Base-by-base conservation (phyloP, 2,888 invertebrate genomes). In the Lithophane leautieri region DNA sequence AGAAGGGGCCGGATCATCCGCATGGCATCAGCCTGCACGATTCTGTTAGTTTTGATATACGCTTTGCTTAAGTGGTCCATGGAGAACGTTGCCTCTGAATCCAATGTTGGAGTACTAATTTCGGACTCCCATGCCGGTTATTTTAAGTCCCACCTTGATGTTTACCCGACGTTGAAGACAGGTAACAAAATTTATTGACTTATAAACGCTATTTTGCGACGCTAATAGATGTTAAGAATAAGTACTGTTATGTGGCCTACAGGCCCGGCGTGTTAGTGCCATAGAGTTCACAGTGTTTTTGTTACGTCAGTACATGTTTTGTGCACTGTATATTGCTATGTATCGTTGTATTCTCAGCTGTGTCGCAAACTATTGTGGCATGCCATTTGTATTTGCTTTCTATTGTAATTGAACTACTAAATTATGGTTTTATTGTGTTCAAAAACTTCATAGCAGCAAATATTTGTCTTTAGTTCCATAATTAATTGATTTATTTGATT, bases 21-120 rank as follows among this genome's bases (percentile, higher is more conserved):
- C 83, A 93, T 97, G 85, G 92, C 92, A 19, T 92, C 96, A 70
- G 95, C 96, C 71, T 94, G 97, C 86, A 92, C 96, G 83, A 93
- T 97, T 82, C 93, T 97, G 81, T 84, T 97, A 86, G 93, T 97
- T 85, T 91, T 98, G 75, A 91, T 98, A 73, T 98, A 97, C 92
- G 95, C 97, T 86, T 92, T 98, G 78, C 96, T 97, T 84, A 97
- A 96, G 82, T 97, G 97, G 96, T 96, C 97, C 60, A 95, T 93
- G 87, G 96, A 96, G 65, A 96, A 97, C 86, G 94, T 90, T 74
- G 85, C 78, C 69, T 83, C 54, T 67, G 89, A 90, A 83, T 81
- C 86, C 16, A 87, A 88, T 62, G 90, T 86, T 86, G 81, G 86
- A 74, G 34, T 34, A 34, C 56, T 89, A 56, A 81, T 88, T 81